Evolutionary conservation across 2,888 invertebrate genomes (phyloP).

Genomic region (Bellardia pandia): DNA sequence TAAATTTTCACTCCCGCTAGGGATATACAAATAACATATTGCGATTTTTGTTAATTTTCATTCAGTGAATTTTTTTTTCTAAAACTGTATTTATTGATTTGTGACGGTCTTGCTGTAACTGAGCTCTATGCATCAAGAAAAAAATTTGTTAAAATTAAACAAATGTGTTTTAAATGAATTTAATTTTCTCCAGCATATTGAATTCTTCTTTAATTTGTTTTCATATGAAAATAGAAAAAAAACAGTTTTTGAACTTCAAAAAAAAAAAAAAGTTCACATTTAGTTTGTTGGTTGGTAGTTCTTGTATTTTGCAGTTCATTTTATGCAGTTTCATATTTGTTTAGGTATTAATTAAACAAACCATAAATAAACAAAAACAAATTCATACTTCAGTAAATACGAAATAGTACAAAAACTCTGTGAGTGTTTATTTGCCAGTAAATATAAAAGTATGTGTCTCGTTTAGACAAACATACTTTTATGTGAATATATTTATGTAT

Average conservation of each 20-base stretch:
- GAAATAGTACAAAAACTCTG: conserved; percentile 14
- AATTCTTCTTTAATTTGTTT: conserved; percentile 44
- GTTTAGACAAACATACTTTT: not conserved
- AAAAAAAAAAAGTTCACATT: conserved; percentile 35
- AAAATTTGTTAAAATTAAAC: not conserved
- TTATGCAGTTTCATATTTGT: conserved; percentile 58
- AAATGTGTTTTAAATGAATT: conserved; percentile 43
- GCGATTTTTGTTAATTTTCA: too few relatives aligned
- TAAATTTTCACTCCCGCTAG: too few relatives aligned
- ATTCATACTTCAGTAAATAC: conserved; percentile 55
- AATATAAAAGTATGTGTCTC: not conserved
- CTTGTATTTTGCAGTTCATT: conserved; percentile 30
- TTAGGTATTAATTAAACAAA: conserved; percentile 70
- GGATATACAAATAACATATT: too few relatives aligned
- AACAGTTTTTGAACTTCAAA: conserved; percentile 42
- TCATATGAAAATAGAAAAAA: not conserved
- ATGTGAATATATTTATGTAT: not conserved
- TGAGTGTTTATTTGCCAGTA: conserved; percentile 27
- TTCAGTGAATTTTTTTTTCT: too few relatives aligned
- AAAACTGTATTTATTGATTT: too few relatives aligned
- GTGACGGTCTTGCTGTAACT: too few relatives aligned
- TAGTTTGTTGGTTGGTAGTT: conserved; percentile 11
- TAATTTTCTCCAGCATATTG: conserved; percentile 46
- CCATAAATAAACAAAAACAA: conserved; percentile 67
- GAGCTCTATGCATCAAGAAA: not conserved